These are phyloP conservation scores for Mizuhopecten yessoensis DNA, from an alignment of 1,140 invertebrate species.

Conservation along the genomic window DNA sequence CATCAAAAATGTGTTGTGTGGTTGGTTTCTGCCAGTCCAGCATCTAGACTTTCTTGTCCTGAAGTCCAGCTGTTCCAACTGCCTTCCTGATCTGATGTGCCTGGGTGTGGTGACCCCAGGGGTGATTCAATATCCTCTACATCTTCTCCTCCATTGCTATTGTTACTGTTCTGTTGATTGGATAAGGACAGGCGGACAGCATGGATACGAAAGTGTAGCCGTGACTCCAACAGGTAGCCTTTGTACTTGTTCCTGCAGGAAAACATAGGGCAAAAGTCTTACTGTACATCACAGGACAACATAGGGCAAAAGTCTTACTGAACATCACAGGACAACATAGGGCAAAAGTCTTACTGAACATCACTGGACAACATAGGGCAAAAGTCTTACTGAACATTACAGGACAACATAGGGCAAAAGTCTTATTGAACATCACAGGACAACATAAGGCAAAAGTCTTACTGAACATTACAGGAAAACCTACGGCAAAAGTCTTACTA, in stretches of 20 bases:
- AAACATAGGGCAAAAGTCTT: no score
- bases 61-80: conserved; percentile 41
- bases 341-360: no score
- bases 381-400: no score
- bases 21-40: background rate
- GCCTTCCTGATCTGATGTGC: conserved; percentile 22
- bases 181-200: conserved; percentile 84
- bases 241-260: conserved; percentile 91
- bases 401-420: no score
- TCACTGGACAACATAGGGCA: no score
- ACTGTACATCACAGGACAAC: no score
- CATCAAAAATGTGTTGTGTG: conserved; percentile 7
- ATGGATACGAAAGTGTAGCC: conserved; percentile 96
- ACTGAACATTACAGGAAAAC: no score
- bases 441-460: no score
- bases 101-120: background rate
- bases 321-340: no score
- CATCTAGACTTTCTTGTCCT: background rate
- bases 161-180: conserved; percentile 55
- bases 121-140: background rate
- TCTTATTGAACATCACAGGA: no score
- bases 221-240: conserved; percentile 94
- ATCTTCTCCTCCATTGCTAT: conserved; percentile 36
- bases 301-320: no score
- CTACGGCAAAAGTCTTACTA: no score